Conservation (phyloP, 1,140 invertebrate genomes). For the Drosophila orena region DNA sequence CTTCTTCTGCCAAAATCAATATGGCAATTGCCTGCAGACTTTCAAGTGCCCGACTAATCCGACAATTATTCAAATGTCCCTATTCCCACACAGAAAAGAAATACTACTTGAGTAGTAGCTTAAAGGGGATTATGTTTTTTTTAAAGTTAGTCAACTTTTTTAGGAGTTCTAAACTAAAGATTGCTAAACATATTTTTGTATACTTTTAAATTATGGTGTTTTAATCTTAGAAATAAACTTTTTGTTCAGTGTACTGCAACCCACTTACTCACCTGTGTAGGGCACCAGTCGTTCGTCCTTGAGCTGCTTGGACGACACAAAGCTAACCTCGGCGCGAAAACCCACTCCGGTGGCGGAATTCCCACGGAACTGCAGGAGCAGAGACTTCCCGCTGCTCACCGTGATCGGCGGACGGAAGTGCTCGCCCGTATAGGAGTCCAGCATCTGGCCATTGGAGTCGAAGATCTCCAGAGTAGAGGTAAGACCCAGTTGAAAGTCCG, state of each 20-base stretch:
- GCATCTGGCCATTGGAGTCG: slow-evolving; percentile 89
- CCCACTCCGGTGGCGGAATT: slow-evolving; percentile 89
- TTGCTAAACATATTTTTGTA: neutral
- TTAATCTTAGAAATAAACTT: no score
- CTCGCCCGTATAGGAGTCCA: slow-evolving; percentile 89
- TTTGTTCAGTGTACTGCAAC: neutral
- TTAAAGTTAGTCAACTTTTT: neutral
- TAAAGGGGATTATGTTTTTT: neutral
- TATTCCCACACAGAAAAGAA: neutral
- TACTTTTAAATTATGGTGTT: no score
- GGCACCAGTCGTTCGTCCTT: slow-evolving; percentile 86
- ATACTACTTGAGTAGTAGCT: neutral
- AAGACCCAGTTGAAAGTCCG: slow-evolving; percentile 89
- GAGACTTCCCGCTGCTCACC: slow-evolving; percentile 87
- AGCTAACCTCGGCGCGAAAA: slow-evolving; percentile 89
- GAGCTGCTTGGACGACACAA: slow-evolving; percentile 86
- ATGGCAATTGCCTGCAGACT: slow-evolving; percentile 74
- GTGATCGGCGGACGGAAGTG: slow-evolving; percentile 90
- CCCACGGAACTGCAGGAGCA: slow-evolving; percentile 89
- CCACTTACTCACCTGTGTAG: slow-evolving; percentile 85
- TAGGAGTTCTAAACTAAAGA: neutral
- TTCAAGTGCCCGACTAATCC: slow-evolving; percentile 58
- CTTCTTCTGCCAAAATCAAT: slow-evolving; percentile 57
- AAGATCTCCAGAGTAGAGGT: slow-evolving; percentile 91
- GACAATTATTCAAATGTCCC: slow-evolving; percentile 16